Evolutionary conservation across 2,888 invertebrate species (phyloP).

Genomic region (Pasiphila rectangulata): DNA sequence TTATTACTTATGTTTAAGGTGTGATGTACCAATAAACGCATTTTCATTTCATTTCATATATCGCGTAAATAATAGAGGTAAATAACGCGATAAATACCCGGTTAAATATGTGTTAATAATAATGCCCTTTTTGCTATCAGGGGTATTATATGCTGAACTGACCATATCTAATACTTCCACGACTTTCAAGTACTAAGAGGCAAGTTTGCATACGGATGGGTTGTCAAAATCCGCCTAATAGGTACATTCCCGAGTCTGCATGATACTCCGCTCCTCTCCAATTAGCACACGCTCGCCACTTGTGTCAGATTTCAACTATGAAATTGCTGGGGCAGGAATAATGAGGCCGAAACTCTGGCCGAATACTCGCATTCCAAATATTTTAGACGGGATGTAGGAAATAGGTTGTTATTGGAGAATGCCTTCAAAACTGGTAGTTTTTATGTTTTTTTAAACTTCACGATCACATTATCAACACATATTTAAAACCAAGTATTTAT

Average conservation of each 20-base stretch:
- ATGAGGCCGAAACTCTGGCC: conserved; percentile 3
- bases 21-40: no score
- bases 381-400: background rate
- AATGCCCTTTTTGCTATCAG: no score
- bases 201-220: conserved; percentile 2
- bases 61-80: no score
- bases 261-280: conserved; percentile 37
- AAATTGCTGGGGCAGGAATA: conserved; percentile 32
- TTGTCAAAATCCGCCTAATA: conserved; percentile 4
- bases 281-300: conserved; percentile 41
- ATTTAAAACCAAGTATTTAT: no score
- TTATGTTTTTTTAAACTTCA: background rate
- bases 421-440: no score
- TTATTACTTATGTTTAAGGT: no score
- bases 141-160: no score
- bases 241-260: conserved; percentile 3
- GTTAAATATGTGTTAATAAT: no score
- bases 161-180: no score
- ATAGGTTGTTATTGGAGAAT: no score
- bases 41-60: no score
- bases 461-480: background rate
- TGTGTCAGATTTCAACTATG: conserved; percentile 45
- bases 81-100: no score
- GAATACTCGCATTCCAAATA: background rate
- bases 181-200: background rate